These are phyloP conservation scores for Otis tarda DNA, from an alignment of 2,113 vertebrate genomes.

Conservation along the genomic window DNA sequence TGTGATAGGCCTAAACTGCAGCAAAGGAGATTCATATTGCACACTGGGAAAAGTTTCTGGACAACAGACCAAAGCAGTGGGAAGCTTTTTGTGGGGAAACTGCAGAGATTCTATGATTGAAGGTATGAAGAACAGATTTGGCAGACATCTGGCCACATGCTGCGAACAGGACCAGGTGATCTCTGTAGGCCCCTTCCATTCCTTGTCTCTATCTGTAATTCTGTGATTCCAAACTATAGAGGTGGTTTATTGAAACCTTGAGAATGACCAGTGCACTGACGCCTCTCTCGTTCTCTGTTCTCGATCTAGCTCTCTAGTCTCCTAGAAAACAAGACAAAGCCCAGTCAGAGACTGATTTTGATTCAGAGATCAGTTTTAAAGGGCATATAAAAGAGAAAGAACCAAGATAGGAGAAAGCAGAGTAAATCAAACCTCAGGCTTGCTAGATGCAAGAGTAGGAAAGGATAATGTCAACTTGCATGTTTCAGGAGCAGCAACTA, in stretches of 20 bases:
- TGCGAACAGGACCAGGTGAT: neutral
- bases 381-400: neutral
- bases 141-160: neutral
- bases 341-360: neutral
- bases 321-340: neutral
- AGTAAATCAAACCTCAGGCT: neutral
- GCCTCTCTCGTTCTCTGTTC: neutral
- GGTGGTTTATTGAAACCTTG: no score
- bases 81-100: neutral
- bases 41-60: neutral
- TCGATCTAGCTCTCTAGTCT: neutral
- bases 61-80: neutral
- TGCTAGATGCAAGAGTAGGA: neutral
- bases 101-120: neutral
- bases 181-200: fast-evolving
- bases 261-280: neutral
- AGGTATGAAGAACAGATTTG: neutral
- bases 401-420: neutral
- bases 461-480: neutral
- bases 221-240: neutral
- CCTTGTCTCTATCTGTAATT: neutral
- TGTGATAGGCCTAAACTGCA: neutral
- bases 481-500: neutral
- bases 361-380: neutral
- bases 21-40: neutral